A percentile compares a stretch with the other conserved stretches of the same genome.
phyloP scores from a whole-genome alignment of 2,113 vertebrate genomes.

The Polypterus senegalus region DNA sequence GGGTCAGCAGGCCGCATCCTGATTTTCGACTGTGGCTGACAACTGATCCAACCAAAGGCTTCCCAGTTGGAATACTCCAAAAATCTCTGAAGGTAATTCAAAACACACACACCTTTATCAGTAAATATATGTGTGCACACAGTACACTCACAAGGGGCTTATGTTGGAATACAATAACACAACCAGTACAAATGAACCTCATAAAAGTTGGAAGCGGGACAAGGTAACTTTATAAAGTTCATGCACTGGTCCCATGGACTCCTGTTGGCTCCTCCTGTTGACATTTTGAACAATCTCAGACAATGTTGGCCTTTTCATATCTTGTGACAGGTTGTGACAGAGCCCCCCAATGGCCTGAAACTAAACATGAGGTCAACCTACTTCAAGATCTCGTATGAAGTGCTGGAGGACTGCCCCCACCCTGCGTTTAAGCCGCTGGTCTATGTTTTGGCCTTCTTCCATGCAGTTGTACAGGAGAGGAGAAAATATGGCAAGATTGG shows the following conservation, averaged over 20 bases:
- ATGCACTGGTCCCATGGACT: too few species aligned
- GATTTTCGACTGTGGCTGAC: conserved; percentile 94
- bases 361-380: conserved; percentile 86
- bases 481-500: conserved; percentile 93
- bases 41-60: conserved; percentile 76
- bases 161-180: too few species aligned
- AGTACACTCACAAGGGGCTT: too few species aligned
- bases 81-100: conserved; percentile 76
- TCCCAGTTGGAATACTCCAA: conserved; percentile 85
- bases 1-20: conserved; percentile 62
- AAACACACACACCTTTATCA: neutral
- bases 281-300: too few species aligned
- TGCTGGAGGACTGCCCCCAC: conserved; percentile 64
- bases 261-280: too few species aligned
- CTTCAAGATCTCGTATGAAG: conserved; percentile 66
- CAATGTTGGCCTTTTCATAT: neutral
- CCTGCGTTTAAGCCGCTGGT: conserved; percentile 71
- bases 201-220: too few species aligned
- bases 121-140: neutral
- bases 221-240: too few species aligned
- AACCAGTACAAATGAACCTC: too few species aligned
- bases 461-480: conserved; percentile 88
- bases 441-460: conserved; percentile 84
- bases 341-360: conserved; percentile 87
- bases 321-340: conserved; percentile 71